A percentile compares a stretch with the other conserved stretches of the same genome.
These are phyloP conservation scores for Myotis pilosus DNA, from an alignment of 2,797 vertebrate species.

Conservation along the genomic window DNA sequence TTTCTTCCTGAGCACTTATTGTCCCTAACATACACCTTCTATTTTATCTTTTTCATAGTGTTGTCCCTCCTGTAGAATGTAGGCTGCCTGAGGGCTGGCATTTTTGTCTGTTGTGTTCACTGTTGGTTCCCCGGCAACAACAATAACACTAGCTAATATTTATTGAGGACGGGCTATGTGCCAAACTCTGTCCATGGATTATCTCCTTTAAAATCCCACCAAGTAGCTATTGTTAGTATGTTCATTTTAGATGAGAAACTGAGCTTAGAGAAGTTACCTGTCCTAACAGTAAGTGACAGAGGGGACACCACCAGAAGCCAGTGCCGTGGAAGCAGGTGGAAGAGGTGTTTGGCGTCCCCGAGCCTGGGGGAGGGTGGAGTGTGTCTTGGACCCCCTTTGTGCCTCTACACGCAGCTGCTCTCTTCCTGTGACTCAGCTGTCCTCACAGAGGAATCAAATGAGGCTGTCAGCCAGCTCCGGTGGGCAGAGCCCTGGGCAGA, in stretches of 20 bases:
- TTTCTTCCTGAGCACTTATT: not conserved
- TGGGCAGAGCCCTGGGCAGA: not conserved
- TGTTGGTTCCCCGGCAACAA: not conserved
- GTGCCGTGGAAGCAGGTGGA: not conserved
- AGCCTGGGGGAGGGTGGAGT: fast-evolving
- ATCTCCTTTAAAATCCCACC: not conserved
- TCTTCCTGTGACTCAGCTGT: not conserved
- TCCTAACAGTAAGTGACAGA: not conserved
- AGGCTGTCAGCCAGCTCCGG: not conserved
- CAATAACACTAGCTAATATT: not conserved
- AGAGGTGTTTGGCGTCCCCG: not conserved
- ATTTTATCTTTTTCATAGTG: not conserved
- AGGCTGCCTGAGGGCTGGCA: not conserved
- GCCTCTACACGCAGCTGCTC: not conserved
- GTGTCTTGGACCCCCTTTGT: not conserved
- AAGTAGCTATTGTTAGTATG: not conserved
- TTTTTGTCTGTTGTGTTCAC: not conserved
- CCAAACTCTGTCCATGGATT: not conserved
- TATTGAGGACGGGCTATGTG: not conserved
- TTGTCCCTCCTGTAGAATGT: not conserved
- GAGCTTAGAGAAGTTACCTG: not conserved
- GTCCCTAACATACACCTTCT: not conserved
- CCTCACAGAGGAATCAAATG: not conserved
- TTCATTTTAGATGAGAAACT: not conserved
- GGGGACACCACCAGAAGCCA: not conserved